Evolutionary conservation across 2,113 vertebrate genomes (phyloP).

Genomic region (Struthidea cinerea): DNA sequence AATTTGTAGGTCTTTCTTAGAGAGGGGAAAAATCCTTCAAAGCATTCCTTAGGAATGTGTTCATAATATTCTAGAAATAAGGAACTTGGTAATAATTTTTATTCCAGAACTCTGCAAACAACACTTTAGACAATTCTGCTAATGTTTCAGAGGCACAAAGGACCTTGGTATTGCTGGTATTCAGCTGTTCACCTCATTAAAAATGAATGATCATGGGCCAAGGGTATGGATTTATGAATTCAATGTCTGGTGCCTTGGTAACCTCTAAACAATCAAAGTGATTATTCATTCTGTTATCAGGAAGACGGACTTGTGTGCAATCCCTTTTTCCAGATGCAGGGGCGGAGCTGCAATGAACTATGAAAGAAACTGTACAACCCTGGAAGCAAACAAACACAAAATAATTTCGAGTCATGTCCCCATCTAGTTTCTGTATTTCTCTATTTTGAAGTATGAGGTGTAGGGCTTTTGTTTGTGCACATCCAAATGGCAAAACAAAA

Average conservation of each 20-base stretch:
- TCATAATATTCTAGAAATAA: neutral
- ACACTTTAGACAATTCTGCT: neutral
- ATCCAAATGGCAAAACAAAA: neutral
- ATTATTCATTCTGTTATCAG: constrained; percentile 17
- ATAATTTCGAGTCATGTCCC: neutral
- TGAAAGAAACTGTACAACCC: constrained; percentile 1
- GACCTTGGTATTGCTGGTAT: neutral
- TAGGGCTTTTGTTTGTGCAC: neutral
- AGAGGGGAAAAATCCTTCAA: neutral
- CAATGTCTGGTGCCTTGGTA: constrained; percentile 11
- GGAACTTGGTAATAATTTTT: neutral
- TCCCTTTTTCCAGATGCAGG: constrained; percentile 17
- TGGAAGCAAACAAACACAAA: neutral
- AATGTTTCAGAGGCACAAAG: constrained; percentile 5
- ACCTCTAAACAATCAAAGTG: constrained; percentile 13
- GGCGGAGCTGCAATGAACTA: neutral
- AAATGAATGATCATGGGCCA: neutral
- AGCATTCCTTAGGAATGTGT: neutral
- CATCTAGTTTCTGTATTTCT: neutral
- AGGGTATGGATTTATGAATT: constrained; percentile 6
- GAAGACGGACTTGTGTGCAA: constrained; percentile 14
- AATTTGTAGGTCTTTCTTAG: neutral
- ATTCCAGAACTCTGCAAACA: neutral
- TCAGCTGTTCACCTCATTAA: neutral
- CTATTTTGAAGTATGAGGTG: neutral